phyloP scores from a whole-genome alignment of 2,113 vertebrate species.

The Callithrix jacchus region DNA sequence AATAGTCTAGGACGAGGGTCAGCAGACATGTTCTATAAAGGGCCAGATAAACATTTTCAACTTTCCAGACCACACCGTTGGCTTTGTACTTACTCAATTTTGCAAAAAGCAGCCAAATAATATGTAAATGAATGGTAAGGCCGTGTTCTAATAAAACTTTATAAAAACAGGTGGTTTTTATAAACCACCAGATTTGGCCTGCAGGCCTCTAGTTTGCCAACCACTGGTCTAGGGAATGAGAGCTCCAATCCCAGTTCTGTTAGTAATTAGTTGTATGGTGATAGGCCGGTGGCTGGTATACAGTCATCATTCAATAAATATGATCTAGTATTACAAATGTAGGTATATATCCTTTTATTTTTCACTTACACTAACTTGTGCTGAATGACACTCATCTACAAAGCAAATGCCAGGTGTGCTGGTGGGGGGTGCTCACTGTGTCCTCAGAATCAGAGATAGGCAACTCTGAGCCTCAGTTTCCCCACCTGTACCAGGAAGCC shows the following conservation, averaged over 20 bases:
- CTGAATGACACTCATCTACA: background rate
- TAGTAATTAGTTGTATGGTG: background rate
- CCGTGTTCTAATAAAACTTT: slow-evolving; percentile 37
- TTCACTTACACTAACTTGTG: background rate
- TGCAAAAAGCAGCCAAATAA: background rate
- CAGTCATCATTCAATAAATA: background rate
- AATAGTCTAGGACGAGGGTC: background rate
- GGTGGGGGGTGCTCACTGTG: background rate
- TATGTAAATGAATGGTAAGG: background rate
- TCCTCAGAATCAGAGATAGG: background rate
- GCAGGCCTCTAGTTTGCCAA: background rate
- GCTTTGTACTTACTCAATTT: background rate
- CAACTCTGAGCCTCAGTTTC: background rate
- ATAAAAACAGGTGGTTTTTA: background rate
- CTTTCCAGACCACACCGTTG: background rate
- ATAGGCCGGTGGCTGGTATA: background rate
- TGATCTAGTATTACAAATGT: background rate
- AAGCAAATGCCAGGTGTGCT: background rate
- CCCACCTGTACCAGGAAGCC: background rate
- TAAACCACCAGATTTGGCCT: background rate
- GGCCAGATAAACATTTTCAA: background rate
- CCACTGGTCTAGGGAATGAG: background rate
- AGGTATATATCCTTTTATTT: background rate
- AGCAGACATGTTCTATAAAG: background rate
- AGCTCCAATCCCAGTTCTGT: background rate